Evolutionary conservation across 2,888 invertebrate species (phyloP).

Genomic region (Campoplex capitator): DNA sequence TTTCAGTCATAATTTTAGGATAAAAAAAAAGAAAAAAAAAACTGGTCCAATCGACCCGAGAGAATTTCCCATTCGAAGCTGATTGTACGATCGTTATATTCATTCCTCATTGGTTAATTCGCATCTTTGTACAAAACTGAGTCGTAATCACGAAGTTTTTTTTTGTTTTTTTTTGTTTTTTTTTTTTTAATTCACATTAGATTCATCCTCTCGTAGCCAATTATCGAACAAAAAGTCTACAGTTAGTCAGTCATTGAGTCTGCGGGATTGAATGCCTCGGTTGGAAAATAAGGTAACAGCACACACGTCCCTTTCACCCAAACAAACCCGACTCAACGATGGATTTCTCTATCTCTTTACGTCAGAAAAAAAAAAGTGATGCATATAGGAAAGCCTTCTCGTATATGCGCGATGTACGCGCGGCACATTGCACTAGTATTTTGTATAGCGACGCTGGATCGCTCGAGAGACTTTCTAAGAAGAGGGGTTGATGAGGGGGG

Average conservation of each 20-base stretch:
- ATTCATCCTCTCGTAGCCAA: conserved; percentile 58
- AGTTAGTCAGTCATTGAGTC: conserved; percentile 47
- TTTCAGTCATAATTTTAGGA: neutral
- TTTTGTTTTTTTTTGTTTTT: neutral
- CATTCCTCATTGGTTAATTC: conserved; percentile 7
- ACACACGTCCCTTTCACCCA: conserved; percentile 2
- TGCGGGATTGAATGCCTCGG: conserved; percentile 57
- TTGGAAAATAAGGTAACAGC: conserved; percentile 32
- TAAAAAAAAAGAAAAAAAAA: neutral
- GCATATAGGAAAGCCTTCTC: conserved; percentile 2
- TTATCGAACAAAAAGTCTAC: conserved; percentile 48
- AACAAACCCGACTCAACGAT: neutral
- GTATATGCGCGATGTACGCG: conserved; percentile 42
- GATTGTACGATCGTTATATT: conserved; percentile 24
- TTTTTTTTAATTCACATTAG: conserved; percentile 34
- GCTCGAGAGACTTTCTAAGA: conserved; percentile 49
- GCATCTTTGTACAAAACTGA: neutral
- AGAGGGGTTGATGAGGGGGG: conserved; percentile 1
- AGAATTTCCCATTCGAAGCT: neutral
- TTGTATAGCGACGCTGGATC: conserved; percentile 53
- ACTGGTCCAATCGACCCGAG: neutral
- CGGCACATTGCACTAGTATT: conserved; percentile 55
- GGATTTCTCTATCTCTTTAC: neutral
- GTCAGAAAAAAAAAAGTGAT: conserved; percentile 25
- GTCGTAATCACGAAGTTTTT: conserved; percentile 1